Percentiles rank a stretch among this genome's conserved stretches.
Evolutionary conservation across 2,888 invertebrate species (phyloP).

Genomic region (Lasioglossum pauxillum): DNA sequence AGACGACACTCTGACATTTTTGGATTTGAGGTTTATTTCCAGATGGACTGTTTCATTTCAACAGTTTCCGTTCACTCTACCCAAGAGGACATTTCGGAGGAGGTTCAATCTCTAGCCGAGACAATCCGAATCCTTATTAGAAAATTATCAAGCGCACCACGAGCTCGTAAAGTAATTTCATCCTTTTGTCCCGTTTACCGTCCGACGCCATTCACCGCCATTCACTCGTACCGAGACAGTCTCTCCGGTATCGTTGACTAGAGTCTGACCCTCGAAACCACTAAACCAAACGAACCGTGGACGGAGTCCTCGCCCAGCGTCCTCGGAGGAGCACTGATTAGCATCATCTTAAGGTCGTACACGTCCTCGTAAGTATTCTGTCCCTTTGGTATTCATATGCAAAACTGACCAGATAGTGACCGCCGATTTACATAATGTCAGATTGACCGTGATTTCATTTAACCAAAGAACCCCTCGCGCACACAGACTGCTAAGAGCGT

Average conservation of each 20-base stretch:
- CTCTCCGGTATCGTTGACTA: constrained; percentile 27
- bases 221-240: constrained; percentile 17
- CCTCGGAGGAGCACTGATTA: constrained; percentile 76
- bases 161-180: constrained; percentile 23
- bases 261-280: constrained; percentile 70
- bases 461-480: constrained; percentile 34
- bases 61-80: not conserved
- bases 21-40: too few species aligned
- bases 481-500: constrained; percentile 48
- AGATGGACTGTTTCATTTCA: too few species aligned
- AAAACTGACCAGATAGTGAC: constrained; percentile 82
- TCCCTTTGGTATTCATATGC: constrained; percentile 81
- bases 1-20: too few species aligned
- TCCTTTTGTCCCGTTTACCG: constrained; percentile 41
- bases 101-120: not conserved
- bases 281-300: constrained; percentile 81
- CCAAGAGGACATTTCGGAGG: not conserved
- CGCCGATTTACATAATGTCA: constrained; percentile 83
- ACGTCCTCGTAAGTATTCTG: constrained; percentile 65
- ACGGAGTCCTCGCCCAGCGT: constrained; percentile 53
- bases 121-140: constrained; percentile 30
- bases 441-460: constrained; percentile 84
- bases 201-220: constrained; percentile 5
- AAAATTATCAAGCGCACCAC: constrained; percentile 17
- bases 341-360: constrained; percentile 81